Evolutionary conservation across 2,797 vertebrate genomes (phyloP).

Genomic region (Diglossa cyanea): DNA sequence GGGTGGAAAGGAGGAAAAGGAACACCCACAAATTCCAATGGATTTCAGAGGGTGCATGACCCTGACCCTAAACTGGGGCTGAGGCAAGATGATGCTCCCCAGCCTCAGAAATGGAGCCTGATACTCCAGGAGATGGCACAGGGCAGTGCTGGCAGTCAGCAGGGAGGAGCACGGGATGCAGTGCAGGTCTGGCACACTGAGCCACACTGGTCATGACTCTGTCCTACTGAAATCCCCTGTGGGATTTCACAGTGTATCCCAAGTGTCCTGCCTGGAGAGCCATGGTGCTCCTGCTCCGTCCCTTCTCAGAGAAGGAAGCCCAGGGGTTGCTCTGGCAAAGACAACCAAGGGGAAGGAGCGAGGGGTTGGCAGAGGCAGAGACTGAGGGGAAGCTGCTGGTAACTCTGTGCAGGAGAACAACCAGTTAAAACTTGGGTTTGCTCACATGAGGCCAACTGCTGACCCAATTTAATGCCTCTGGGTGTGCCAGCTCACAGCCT

Average conservation of each 20-base stretch:
- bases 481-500: neutral
- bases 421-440: neutral
- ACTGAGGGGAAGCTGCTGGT: neutral
- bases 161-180: neutral
- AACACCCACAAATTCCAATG: neutral
- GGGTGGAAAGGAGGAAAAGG: neutral
- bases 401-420: neutral
- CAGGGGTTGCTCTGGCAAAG: neutral
- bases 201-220: neutral
- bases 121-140: neutral
- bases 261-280: neutral
- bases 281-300: neutral
- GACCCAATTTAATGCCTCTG: neutral
- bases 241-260: neutral
- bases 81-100: neutral
- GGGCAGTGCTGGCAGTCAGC: neutral
- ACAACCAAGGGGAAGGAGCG: rapidly evolving
- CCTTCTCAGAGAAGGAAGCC: neutral
- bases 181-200: neutral
- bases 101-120: neutral
- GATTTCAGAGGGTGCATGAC: neutral
- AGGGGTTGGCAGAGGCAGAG: neutral
- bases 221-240: neutral
- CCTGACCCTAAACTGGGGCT: neutral
- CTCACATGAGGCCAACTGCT: neutral